These are phyloP conservation scores for Xestoiulus laeticollis DNA, from an alignment of 2,888 invertebrate species.

Conservation along the genomic window DNA sequence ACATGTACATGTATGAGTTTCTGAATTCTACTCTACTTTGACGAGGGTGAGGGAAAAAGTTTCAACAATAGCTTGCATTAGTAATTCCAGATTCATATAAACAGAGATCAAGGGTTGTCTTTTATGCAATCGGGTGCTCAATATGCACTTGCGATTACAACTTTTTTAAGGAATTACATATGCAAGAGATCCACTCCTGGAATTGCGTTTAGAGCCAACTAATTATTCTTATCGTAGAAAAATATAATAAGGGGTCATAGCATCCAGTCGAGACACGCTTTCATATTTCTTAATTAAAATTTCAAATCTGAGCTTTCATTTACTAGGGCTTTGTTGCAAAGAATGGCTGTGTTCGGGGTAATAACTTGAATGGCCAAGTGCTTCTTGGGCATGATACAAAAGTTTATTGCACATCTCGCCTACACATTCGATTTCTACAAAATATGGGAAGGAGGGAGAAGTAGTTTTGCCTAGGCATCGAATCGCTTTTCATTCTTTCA, in stretches of 20 bases:
- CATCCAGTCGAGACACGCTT: background rate
- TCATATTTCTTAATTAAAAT: slow-evolving; percentile 37
- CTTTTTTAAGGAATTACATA: background rate
- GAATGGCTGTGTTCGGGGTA: background rate
- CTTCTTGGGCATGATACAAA: slow-evolving; percentile 1
- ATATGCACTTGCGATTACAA: background rate
- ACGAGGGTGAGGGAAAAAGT: background rate
- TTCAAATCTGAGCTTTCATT: background rate
- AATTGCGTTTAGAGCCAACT: background rate
- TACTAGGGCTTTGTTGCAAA: background rate
- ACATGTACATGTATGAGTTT: background rate
- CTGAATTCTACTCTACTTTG: background rate
- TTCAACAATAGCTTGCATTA: background rate
- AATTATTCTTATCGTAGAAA: slow-evolving; percentile 13
- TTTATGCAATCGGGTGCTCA: background rate
- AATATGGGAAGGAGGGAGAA: background rate
- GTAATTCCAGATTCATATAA: background rate
- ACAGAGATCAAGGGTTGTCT: background rate
- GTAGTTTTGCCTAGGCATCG: background rate
- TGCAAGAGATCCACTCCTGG: background rate
- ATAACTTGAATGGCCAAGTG: background rate
- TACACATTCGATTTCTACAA: background rate
- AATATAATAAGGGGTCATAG: slow-evolving; percentile 15
- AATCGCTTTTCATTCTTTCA: background rate
- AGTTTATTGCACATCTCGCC: slow-evolving; percentile 7